Evolutionary conservation across 2,888 invertebrate genomes (phyloP).

Genomic region (Sialis fuliginosa): DNA sequence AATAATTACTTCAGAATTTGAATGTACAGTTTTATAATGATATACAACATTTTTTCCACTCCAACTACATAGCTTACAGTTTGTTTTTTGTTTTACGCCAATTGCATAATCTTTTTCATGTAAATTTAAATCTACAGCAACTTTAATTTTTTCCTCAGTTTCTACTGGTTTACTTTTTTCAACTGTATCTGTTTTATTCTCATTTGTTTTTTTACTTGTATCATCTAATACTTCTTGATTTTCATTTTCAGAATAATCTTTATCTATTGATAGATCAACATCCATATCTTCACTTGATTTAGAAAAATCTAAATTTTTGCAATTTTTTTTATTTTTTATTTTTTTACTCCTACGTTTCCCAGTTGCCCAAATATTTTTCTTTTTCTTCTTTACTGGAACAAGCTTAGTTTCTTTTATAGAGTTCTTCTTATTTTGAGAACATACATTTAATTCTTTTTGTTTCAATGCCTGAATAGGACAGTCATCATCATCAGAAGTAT

Average conservation of each 20-base stretch:
- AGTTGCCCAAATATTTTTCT: conserved; percentile 24
- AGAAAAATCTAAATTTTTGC: too few species aligned
- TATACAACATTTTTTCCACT: conserved; percentile 40
- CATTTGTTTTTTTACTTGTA: neutral
- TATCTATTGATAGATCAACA: too few species aligned
- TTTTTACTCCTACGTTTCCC: conserved; percentile 13
- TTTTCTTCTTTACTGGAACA: conserved; percentile 22
- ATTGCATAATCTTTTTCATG: neutral
- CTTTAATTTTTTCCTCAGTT: conserved; percentile 10
- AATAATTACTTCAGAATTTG: conserved; percentile 42
- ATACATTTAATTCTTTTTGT: too few species aligned
- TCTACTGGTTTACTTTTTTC: conserved; percentile 4
- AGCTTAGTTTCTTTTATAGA: conserved; percentile 15
- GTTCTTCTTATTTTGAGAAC: too few species aligned
- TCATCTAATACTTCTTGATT: neutral
- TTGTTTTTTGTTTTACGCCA: conserved; percentile 19
- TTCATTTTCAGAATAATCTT: neutral
- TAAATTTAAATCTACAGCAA: neutral
- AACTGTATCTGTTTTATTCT: conserved; percentile 7
- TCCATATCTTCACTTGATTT: too few species aligned
- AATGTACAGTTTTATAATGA: conserved; percentile 47
- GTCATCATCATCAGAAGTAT: too few species aligned
- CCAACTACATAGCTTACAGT: conserved; percentile 42
- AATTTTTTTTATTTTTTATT: conserved; percentile 7
- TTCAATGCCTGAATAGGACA: too few species aligned